Percentiles rank a stretch among this genome's conserved stretches.
Conservation (phyloP, 2,888 invertebrate genomes). For the Chloromyia formosa region DNA sequence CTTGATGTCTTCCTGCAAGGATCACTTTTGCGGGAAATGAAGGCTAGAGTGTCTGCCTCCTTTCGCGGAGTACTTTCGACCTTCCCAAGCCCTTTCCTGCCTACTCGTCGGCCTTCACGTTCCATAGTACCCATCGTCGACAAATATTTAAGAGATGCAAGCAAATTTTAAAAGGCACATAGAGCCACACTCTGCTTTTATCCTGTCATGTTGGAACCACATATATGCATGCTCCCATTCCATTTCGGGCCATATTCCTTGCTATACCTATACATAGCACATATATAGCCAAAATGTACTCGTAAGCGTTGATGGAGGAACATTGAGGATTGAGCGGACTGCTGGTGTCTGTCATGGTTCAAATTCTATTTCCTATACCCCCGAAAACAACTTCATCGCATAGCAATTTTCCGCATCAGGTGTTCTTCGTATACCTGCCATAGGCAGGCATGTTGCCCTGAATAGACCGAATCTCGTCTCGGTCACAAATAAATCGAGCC, state of each 20-base stretch:
- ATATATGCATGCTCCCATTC: conserved; percentile 6
- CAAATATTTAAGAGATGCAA: background rate
- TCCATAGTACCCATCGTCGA: background rate
- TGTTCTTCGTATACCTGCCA: too few relatives aligned
- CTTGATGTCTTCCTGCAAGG: background rate
- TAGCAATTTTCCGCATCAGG: conserved; percentile 41
- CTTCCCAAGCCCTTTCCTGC: background rate
- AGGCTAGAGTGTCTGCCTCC: too few relatives aligned
- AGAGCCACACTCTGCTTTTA: background rate
- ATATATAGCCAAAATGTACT: too few relatives aligned
- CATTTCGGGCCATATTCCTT: background rate
- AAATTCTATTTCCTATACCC: background rate
- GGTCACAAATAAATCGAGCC: background rate
- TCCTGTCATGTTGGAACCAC: conserved; percentile 21
- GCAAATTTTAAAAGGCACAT: conserved; percentile 18
- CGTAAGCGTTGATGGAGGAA: background rate
- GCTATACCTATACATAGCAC: background rate
- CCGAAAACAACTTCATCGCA: conserved; percentile 15
- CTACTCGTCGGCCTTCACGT: too few relatives aligned
- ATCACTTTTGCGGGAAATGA: too few relatives aligned
- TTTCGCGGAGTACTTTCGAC: background rate
- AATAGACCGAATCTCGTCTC: background rate
- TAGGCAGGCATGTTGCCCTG: background rate
- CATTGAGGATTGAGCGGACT: background rate
- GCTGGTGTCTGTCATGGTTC: background rate